Conservation (phyloP, 2,797 vertebrate species). For the Ceyx erithaca region DNA sequence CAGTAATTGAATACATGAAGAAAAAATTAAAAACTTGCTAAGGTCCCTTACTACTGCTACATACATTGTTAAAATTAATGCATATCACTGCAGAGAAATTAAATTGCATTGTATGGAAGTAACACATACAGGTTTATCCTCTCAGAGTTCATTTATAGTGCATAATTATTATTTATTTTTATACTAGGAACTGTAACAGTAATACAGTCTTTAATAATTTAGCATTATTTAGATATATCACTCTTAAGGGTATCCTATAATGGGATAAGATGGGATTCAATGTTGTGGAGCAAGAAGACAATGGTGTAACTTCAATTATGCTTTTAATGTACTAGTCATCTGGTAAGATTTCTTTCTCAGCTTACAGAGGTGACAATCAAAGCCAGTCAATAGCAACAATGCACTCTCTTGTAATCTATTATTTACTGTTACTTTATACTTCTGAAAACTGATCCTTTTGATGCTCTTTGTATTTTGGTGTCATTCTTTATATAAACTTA, state of each 20-base stretch:
- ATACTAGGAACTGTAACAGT: neutral
- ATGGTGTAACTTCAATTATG: neutral
- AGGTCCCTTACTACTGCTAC: neutral
- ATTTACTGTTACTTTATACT: constrained; percentile 5
- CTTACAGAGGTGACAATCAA: neutral
- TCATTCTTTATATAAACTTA: neutral
- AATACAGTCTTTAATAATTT: neutral
- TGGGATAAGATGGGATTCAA: neutral
- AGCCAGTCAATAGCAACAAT: neutral
- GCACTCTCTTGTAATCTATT: neutral
- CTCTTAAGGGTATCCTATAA: neutral
- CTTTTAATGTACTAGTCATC: neutral
- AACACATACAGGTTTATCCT: neutral
- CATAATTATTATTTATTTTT: neutral
- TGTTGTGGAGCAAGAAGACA: neutral
- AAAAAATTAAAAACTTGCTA: neutral
- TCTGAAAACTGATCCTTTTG: neutral
- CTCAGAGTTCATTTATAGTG: neutral
- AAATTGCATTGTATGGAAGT: neutral
- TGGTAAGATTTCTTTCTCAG: neutral
- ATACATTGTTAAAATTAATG: neutral
- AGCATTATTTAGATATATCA: neutral
- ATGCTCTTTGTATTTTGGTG: neutral
- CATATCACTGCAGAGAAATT: neutral
- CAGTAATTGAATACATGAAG: neutral